Evolutionary conservation across 2,888 invertebrate species (phyloP).

Genomic region (Protophormia terraenovae): DNA sequence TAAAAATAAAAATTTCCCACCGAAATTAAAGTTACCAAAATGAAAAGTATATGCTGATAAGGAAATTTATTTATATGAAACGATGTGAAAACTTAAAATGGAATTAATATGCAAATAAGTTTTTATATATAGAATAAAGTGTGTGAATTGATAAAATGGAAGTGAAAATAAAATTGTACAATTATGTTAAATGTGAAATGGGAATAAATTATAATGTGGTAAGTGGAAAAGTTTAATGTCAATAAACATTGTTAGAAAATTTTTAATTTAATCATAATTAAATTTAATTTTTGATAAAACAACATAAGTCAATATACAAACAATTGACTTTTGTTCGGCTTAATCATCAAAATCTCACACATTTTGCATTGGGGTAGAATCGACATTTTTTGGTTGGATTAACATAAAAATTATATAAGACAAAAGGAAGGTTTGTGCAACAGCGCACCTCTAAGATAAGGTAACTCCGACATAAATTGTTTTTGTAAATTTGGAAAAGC

Average conservation of each 20-base stretch:
- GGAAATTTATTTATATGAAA: constrained; percentile 36
- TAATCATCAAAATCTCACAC: too few species aligned
- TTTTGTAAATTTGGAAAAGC: too few species aligned
- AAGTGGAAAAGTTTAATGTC: background rate
- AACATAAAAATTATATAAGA: too few species aligned
- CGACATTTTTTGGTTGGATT: too few species aligned
- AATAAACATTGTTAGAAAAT: background rate
- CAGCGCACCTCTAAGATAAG: too few species aligned
- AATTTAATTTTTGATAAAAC: too few species aligned
- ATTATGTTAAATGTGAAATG: constrained; percentile 1
- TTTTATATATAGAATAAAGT: constrained; percentile 3
- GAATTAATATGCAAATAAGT: constrained; percentile 57
- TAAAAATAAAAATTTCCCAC: constrained; percentile 50
- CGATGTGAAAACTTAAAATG: constrained; percentile 39
- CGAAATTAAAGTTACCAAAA: constrained; percentile 15
- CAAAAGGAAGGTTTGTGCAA: too few species aligned
- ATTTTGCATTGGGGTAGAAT: too few species aligned
- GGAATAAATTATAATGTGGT: constrained; percentile 46
- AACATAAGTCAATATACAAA: too few species aligned
- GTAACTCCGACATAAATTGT: too few species aligned
- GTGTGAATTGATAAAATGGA: constrained; percentile 40
- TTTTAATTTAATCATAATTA: too few species aligned
- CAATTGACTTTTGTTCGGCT: too few species aligned
- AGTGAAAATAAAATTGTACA: background rate
- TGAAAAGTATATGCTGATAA: constrained; percentile 20